Percentiles rank a stretch among this genome's conserved stretches.
Evolutionary conservation across 2,113 vertebrate genomes (phyloP).

Genomic region (Albula glossodonta): DNA sequence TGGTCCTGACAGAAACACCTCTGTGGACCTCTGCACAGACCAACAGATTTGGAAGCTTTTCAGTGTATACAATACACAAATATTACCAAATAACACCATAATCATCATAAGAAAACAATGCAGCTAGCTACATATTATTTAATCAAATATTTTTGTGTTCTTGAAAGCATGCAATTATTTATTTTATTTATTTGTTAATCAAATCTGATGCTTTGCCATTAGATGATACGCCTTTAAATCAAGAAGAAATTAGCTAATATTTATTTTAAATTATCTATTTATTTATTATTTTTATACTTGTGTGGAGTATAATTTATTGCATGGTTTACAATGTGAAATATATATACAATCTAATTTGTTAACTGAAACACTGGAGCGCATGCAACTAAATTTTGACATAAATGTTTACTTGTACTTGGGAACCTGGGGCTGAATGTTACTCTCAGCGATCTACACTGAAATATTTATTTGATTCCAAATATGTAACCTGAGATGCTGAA

Average conservation of each 20-base stretch:
- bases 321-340: not conserved
- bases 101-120: not conserved
- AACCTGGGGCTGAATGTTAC: too few species aligned
- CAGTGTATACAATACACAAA: not conserved
- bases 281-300: not conserved
- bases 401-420: too few species aligned
- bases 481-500: not conserved
- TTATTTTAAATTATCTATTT: conserved; percentile 15
- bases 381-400: too few species aligned
- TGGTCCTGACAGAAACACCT: not conserved
- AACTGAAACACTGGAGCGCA: too few species aligned
- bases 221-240: not conserved
- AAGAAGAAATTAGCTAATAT: not conserved
- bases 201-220: not conserved
- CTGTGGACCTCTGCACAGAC: not conserved
- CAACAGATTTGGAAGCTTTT: not conserved
- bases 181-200: not conserved
- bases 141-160: not conserved
- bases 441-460: too few species aligned
- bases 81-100: not conserved
- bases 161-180: not conserved
- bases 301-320: not conserved
- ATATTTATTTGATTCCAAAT: not conserved
- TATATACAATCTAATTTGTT: not conserved
- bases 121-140: not conserved